Conservation (phyloP, 2,888 invertebrate species). For the Nysson spinosus region DNA sequence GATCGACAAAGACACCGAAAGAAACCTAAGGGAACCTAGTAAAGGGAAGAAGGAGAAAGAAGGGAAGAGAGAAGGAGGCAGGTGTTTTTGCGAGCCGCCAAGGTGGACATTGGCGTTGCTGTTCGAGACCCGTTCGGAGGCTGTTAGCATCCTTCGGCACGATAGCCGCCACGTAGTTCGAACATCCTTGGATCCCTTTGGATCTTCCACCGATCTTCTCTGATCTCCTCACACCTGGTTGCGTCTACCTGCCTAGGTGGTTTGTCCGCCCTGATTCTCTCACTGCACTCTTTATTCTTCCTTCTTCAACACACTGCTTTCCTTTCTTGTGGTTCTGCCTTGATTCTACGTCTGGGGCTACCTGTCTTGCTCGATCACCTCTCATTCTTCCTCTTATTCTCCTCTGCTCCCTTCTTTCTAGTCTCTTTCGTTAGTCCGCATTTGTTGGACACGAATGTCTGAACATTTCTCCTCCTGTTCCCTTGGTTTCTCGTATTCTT, state of each 20-base stretch:
- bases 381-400: conserved; percentile 13
- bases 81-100: conserved; percentile 65
- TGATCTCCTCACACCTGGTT: conserved; percentile 71
- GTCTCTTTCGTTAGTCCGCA: conserved; percentile 50
- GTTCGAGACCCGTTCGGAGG: conserved; percentile 63
- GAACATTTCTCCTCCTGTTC: no score
- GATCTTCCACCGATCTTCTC: conserved; percentile 67
- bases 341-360: conserved; percentile 54
- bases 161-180: conserved; percentile 51
- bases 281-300: conserved; percentile 21
- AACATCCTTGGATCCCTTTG: conserved; percentile 64
- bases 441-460: no score
- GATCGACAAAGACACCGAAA: conserved; percentile 6
- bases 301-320: conserved; percentile 11
- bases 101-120: conserved; percentile 61
- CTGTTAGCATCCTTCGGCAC: conserved; percentile 69
- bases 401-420: conserved; percentile 48
- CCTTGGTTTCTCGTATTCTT: no score
- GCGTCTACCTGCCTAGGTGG: conserved; percentile 63
- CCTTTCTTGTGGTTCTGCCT: conserved; percentile 17
- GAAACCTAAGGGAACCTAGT: conserved; percentile 16
- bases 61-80: conserved; percentile 59
- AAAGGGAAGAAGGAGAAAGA: conserved; percentile 36
- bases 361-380: conserved; percentile 60
- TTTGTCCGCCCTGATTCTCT: conserved; percentile 59